These are phyloP conservation scores for Lethenteron reissneri DNA, from an alignment of 2,113 vertebrate species.

Conservation along the genomic window DNA sequence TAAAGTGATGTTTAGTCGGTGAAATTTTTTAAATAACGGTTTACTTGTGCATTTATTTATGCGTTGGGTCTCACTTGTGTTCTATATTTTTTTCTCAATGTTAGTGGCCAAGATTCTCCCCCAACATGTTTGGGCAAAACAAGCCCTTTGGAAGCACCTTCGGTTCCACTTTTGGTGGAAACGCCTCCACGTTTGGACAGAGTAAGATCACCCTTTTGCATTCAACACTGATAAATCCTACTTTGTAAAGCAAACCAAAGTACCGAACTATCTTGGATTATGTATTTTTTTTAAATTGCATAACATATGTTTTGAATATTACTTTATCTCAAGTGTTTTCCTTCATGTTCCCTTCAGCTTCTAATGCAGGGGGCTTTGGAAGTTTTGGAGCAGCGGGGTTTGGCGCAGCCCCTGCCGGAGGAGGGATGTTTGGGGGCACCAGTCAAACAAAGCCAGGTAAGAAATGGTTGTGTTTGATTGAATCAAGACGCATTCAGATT, in stretches of 20 bases:
- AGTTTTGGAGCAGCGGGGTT: constrained; percentile 36
- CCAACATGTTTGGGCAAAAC: constrained; percentile 20
- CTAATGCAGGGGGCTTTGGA: constrained; percentile 47
- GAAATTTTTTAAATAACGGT: no score
- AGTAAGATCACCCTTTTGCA: constrained; percentile 33
- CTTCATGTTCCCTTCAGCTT: accelerated
- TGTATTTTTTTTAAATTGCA: not conserved
- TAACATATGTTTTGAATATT: not conserved
- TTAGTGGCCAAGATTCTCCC: no score
- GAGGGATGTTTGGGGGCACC: constrained; percentile 54
- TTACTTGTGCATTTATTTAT: no score
- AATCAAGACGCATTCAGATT: not conserved
- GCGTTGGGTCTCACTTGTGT: no score
- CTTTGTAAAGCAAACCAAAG: not conserved
- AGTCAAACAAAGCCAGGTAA: constrained; percentile 64
- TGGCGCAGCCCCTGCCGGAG: constrained; percentile 42
- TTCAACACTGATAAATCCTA: not conserved
- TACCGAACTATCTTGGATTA: not conserved
- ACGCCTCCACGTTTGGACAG: constrained; percentile 70
- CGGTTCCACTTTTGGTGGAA: constrained; percentile 49
- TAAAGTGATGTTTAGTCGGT: no score
- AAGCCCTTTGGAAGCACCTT: constrained; percentile 83
- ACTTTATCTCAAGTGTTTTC: not conserved
- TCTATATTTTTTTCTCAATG: no score
- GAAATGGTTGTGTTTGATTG: not conserved